Conservation (phyloP, 2,888 invertebrate species). For the Leptinotarsa haldemani region DNA sequence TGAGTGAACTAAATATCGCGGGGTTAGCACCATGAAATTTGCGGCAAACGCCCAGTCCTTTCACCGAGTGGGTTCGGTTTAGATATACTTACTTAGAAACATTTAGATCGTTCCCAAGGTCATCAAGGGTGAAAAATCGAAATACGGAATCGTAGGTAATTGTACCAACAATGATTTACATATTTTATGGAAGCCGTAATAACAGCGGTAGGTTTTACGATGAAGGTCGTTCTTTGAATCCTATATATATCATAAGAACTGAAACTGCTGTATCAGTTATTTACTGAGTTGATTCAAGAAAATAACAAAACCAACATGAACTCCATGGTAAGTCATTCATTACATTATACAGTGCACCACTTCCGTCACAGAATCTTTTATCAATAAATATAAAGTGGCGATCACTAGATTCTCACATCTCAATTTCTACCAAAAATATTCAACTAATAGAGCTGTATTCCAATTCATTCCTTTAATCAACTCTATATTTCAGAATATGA, state of each 20-base stretch:
- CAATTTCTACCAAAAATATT: no score
- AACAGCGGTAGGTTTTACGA: constrained; percentile 4
- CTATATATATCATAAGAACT: constrained; percentile 5
- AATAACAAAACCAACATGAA: constrained; percentile 8
- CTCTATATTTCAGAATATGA: no score
- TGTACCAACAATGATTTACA: constrained; percentile 8
- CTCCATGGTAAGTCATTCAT: not conserved
- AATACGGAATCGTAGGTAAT: constrained; percentile 7
- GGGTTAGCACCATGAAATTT: constrained; percentile 17
- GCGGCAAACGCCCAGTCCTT: constrained; percentile 13
- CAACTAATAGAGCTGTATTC: no score
- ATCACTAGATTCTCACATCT: no score
- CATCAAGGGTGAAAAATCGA: constrained; percentile 15
- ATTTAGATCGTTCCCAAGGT: constrained; percentile 7
- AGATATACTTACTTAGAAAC: not conserved
- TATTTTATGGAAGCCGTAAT: constrained; percentile 13
- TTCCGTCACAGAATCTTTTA: no score
- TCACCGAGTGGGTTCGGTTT: constrained; percentile 10
- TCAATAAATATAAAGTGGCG: no score
- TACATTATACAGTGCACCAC: not conserved
- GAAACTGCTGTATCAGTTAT: not conserved
- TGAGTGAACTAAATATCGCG: constrained; percentile 1
- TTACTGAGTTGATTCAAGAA: not conserved
- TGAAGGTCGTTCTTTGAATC: constrained; percentile 5
- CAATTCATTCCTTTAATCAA: no score